Evolutionary conservation across 2,888 invertebrate genomes (phyloP).

Genomic region (Drosophila koepferae): DNA sequence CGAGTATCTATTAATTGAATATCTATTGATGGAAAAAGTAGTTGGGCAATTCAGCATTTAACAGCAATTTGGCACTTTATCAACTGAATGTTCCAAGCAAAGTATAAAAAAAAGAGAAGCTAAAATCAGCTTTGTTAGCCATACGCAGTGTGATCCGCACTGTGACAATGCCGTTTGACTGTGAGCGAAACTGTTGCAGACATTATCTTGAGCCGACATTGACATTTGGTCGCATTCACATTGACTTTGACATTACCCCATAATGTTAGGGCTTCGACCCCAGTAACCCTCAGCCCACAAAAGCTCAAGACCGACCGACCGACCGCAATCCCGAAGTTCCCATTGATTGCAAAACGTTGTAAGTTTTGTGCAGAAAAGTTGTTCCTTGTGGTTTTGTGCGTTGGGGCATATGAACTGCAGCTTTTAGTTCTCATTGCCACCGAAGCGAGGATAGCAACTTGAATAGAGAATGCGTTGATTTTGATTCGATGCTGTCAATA

Average conservation of each 20-base stretch:
- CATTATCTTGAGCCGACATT: slow-evolving; percentile 68
- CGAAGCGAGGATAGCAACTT: slow-evolving; percentile 12
- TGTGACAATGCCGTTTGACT: slow-evolving; percentile 6
- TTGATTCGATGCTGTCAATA: slow-evolving; percentile 67
- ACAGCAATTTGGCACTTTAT: background rate
- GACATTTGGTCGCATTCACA: slow-evolving; percentile 72
- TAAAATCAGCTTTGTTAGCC: slow-evolving; percentile 6
- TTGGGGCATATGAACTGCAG: slow-evolving; percentile 69
- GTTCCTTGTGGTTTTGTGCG: slow-evolving; percentile 57
- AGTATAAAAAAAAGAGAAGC: background rate
- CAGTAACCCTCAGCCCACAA: background rate
- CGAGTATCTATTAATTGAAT: too few relatives aligned
- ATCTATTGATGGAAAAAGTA: background rate
- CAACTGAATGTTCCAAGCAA: background rate
- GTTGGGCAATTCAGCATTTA: background rate
- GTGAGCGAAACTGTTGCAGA: slow-evolving; percentile 21
- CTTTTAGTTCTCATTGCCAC: slow-evolving; percentile 56
- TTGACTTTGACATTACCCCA: slow-evolving; percentile 68
- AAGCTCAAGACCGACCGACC: slow-evolving; percentile 1
- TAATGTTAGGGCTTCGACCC: slow-evolving; percentile 32
- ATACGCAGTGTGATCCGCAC: slow-evolving; percentile 31
- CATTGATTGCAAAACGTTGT: slow-evolving; percentile 73
- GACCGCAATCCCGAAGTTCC: slow-evolving; percentile 47
- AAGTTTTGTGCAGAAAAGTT: slow-evolving; percentile 62
- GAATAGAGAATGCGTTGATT: slow-evolving; percentile 62